A percentile compares a stretch with the other conserved stretches of the same genome.
Conservation (phyloP, 2,888 invertebrate genomes). For the Prosapia bicincta region DNA sequence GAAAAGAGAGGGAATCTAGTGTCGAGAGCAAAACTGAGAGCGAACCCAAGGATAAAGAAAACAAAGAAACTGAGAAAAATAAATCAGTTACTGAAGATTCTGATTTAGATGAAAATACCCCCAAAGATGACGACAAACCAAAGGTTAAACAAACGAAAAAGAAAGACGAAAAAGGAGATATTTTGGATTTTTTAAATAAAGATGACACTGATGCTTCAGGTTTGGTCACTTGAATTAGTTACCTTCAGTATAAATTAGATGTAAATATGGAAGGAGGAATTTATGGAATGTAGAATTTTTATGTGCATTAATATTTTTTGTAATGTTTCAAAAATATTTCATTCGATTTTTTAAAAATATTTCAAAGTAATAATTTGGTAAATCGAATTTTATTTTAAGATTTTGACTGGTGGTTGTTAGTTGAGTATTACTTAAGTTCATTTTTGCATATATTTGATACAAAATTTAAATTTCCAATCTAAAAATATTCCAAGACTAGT, state of each 20-base stretch:
- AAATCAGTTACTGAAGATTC: not conserved
- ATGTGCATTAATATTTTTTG: too few species aligned
- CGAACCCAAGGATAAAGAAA: not conserved
- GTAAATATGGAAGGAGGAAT: not conserved
- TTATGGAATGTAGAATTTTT: too few species aligned
- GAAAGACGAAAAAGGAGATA: not conserved
- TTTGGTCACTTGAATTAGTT: not conserved
- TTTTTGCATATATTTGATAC: too few species aligned
- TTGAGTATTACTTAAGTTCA: too few species aligned
- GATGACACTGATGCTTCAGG: not conserved
- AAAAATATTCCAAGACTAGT: too few species aligned
- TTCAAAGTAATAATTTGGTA: too few species aligned
- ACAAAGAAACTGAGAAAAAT: not conserved
- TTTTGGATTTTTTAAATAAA: not conserved
- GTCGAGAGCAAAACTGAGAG: not conserved
- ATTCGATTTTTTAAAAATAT: too few species aligned
- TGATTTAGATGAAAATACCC: not conserved
- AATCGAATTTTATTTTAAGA: too few species aligned
- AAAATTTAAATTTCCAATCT: too few species aligned
- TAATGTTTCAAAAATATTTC: too few species aligned
- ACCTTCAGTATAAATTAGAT: not conserved
- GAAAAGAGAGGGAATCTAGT: not conserved
- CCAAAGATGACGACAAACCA: not conserved
- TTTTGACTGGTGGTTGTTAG: not conserved
- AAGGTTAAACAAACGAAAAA: not conserved